Base-by-base conservation (phyloP, 1,140 invertebrate genomes). In the Drosophila orena region DNA sequence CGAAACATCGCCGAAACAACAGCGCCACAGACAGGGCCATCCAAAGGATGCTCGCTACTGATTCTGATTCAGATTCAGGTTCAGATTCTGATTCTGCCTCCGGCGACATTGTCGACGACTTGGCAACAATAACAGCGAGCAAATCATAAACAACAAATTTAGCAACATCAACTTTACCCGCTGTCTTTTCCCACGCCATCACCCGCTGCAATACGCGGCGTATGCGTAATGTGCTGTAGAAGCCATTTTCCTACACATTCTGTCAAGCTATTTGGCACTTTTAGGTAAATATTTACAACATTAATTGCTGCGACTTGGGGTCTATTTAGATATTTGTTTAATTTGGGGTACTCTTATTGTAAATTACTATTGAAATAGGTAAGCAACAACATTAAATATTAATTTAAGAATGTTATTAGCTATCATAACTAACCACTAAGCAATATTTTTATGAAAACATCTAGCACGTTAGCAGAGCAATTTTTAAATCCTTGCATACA, bases 81-180 rank as follows among this genome's bases (percentile, higher is more conserved):
- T 42, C 17, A 20, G 42, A n/a, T 30, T 47, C 24, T 49, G 55
- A 50, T 50, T 50, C 47, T 44, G 54, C 78, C 44, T 52, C 49
- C 52, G 44, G 49, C 52, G 54, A 75, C 61, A 80, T 68, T 74
- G 42, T 75, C 61, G 55, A 22, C 59, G 57, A 56, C 30, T 56
- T 44, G 64, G 59, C 79, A 62, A 72, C 66, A 81, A 81, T 70
- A 61, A 70, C 80, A 85, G 58, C 65, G 54, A 73, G 43, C 46
- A 60, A 70, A 70, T 70, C 78, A 86, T 78, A 81, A 86, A 71
- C 65, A 79, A 65, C 64, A 71, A 75, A 85, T 85, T 84, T 77
- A 47, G 65, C 54, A 59, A 62, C 66, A 57, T 77, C 66, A 72
- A 68, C 57, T 79, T 79, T 46, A 20, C 58, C 43, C 14, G 8